Conservation (phyloP, 2,113 vertebrate species). For the Tenebrosternarchus preto region DNA sequence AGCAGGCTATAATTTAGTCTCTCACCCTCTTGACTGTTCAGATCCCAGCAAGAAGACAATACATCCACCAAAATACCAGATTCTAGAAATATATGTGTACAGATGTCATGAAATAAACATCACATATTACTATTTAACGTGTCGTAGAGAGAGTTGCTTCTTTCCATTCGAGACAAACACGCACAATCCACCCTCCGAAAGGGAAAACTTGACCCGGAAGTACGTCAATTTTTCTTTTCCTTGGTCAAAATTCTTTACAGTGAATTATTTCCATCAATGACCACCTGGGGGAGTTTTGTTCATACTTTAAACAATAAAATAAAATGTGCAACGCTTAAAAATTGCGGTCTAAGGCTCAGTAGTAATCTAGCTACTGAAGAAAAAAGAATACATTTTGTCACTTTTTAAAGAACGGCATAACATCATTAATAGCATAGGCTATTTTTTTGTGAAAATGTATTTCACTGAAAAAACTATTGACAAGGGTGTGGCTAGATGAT, state of each 20-base stretch:
- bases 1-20: not conserved
- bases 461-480: not conserved
- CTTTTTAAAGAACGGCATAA: too few species aligned
- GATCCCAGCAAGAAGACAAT: not conserved
- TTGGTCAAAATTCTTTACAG: not conserved
- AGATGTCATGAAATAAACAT: not conserved
- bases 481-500: conserved; percentile 57
- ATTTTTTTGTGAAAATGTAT: not conserved
- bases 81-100: not conserved
- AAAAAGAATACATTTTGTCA: too few species aligned
- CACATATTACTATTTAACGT: not conserved
- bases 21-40: conserved; percentile 6
- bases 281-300: not conserved
- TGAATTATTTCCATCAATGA: not conserved
- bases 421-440: too few species aligned
- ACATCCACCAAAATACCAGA: conserved; percentile 37
- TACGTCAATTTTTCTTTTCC: not conserved
- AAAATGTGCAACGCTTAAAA: too few species aligned
- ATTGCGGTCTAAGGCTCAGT: too few species aligned
- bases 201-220: not conserved
- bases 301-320: too few species aligned
- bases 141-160: not conserved
- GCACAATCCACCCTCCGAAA: not conserved
- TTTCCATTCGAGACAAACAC: not conserved
- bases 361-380: too few species aligned